phyloP scores from a whole-genome alignment of 2,113 vertebrate genomes.

The Anhinga anhinga region DNA sequence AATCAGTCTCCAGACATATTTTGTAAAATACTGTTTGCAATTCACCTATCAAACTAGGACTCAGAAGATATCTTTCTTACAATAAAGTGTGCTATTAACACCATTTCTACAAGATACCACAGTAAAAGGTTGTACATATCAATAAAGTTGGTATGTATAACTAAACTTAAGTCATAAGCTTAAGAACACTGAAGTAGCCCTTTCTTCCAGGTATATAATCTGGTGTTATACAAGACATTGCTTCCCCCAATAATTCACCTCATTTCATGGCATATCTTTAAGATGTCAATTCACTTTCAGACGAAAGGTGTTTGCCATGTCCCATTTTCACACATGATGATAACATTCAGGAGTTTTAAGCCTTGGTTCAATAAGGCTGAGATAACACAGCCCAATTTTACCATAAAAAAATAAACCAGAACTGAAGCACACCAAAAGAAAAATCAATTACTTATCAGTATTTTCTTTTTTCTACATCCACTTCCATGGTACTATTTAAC shows the following conservation, averaged over 20 bases:
- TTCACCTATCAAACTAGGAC: not conserved
- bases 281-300: not conserved
- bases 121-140: not conserved
- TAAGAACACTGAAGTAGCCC: not conserved
- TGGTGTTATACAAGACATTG: accelerated
- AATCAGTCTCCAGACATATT: not conserved
- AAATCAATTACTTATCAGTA: not conserved
- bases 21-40: not conserved
- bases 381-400: not conserved
- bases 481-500: not conserved
- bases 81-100: not conserved
- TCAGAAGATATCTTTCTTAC: not conserved
- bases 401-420: not conserved
- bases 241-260: not conserved
- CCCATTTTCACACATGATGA: not conserved
- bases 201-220: not conserved
- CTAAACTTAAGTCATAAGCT: not conserved
- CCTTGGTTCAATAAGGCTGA: not conserved
- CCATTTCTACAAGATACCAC: not conserved
- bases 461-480: not conserved
- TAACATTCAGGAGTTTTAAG: not conserved
- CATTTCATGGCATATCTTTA: not conserved
- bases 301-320: not conserved
- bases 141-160: not conserved
- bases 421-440: not conserved